Base-by-base conservation (phyloP, 1,140 invertebrate species). In the Doryteuthis pealeii region DNA sequence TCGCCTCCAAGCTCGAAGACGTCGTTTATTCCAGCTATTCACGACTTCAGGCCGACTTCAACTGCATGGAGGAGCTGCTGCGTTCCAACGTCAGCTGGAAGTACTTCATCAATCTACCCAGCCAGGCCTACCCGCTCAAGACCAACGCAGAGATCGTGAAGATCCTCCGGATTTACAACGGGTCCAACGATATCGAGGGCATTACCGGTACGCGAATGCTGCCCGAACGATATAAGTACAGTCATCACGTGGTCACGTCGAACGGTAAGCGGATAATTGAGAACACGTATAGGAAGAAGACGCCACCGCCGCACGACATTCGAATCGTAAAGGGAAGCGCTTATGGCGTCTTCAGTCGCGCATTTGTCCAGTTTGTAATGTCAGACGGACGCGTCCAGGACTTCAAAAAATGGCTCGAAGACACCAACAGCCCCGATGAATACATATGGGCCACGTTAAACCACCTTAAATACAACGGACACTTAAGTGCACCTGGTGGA, bases 401-500 rank as follows among this genome's bases (percentile, higher is more conserved):
- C 35, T 76, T 86, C 1, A 73, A 86, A 54, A 66, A 82, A 14
- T 87, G 84, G 83, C 75, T 67, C 4, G 70, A 78, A 45, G 76
- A 78, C 18, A 79, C 84, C 2, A 78, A 74, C 31, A 83, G 81
- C 74, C 86, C 86, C n/a, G 86, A 87, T 54, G 86, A 87, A 74
- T 81, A 81, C 69, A 86, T 79, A 75, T 86, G 85, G 85, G 74
- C 83, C 10, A 86, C 81, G 3, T 67, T 87, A 26, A 72, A 86
- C 40, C 80, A 81, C 67, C 76, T 71, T n/a, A 35, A 65, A 8
- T 65, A 28, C 22, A 85, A 86, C 67, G 72, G 73, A 5, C 49
- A 78, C 26, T 49, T 82, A 14, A 18, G 71, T n/a, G 70, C 80
- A 15, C 82, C 85, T 35, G 84, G 83, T 18, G 75, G 79, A 14